phyloP scores from a whole-genome alignment of 1,140 invertebrate species.

The Aphis gossypii region DNA sequence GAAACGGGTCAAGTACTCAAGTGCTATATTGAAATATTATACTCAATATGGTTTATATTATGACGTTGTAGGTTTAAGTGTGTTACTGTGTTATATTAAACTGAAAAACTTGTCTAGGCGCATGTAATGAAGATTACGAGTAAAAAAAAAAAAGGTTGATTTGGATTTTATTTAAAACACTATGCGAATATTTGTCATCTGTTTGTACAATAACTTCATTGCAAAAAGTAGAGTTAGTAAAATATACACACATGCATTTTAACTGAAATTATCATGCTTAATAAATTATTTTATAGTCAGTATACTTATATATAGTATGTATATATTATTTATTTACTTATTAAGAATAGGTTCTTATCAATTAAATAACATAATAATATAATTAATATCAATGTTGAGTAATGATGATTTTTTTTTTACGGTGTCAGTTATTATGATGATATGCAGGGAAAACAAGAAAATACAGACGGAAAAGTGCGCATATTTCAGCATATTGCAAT shows the following conservation, averaged over 20 bases:
- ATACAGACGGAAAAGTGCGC: not conserved
- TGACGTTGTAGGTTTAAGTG: not conserved
- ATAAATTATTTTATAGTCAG: too few relatives aligned
- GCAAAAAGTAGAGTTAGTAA: not conserved
- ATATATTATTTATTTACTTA: too few relatives aligned
- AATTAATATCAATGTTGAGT: not conserved
- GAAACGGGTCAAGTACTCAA: not conserved
- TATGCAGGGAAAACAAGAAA: not conserved
- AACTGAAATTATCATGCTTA: not conserved
- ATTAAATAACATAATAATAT: not conserved
- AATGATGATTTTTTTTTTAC: not conserved
- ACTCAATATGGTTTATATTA: not conserved
- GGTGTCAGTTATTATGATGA: too few relatives aligned
- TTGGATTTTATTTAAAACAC: not conserved
- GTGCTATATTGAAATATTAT: not conserved
- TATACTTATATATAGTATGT: too few relatives aligned
- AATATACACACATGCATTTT: not conserved
- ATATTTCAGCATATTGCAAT: not conserved
- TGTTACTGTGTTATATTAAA: not conserved
- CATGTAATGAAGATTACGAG: not conserved
- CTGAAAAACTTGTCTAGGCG: not conserved
- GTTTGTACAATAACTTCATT: not conserved
- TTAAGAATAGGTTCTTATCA: too few relatives aligned
- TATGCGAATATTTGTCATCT: not conserved
- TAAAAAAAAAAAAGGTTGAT: not conserved